Conservation (phyloP, 2,888 invertebrate species). For the Cactoblastis cactorum region DNA sequence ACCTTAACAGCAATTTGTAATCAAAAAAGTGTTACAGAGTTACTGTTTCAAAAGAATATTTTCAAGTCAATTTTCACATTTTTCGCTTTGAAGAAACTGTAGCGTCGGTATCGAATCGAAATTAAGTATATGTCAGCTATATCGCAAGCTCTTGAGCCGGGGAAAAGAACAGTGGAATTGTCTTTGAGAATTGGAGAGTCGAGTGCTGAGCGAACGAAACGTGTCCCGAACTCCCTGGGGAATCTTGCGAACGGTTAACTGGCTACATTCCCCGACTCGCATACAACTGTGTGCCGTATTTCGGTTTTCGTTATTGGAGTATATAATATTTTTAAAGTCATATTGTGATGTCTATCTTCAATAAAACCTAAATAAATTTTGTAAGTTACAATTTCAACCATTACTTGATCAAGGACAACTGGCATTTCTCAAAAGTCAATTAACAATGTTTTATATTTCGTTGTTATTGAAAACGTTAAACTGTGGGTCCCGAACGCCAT, state of each 20-base stretch:
- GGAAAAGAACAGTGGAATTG: constrained; percentile 57
- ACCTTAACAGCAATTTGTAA: too few species aligned
- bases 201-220: constrained; percentile 61
- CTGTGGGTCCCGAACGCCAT: too few species aligned
- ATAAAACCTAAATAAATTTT: too few species aligned
- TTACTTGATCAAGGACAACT: too few species aligned
- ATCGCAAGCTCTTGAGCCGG: constrained; percentile 45
- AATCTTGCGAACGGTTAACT: constrained; percentile 50
- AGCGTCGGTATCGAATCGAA: constrained; percentile 34
- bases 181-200: constrained; percentile 58
- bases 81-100: constrained; percentile 21
- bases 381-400: too few species aligned
- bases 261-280: constrained; percentile 51
- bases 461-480: too few species aligned
- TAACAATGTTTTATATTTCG: too few species aligned
- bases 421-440: too few species aligned
- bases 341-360: too few species aligned
- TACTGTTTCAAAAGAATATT: constrained; percentile 17
- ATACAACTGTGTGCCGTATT: constrained; percentile 46
- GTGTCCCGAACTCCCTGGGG: constrained; percentile 56
- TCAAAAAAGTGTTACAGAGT: constrained; percentile 7
- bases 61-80: constrained; percentile 22
- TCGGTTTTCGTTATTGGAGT: constrained; percentile 40
- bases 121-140: constrained; percentile 52
- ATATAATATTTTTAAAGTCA: too few species aligned